Evolutionary conservation across 53 echinoderm and acorn worm species (phyloP).

Genomic region (Echinarachnius parma): DNA sequence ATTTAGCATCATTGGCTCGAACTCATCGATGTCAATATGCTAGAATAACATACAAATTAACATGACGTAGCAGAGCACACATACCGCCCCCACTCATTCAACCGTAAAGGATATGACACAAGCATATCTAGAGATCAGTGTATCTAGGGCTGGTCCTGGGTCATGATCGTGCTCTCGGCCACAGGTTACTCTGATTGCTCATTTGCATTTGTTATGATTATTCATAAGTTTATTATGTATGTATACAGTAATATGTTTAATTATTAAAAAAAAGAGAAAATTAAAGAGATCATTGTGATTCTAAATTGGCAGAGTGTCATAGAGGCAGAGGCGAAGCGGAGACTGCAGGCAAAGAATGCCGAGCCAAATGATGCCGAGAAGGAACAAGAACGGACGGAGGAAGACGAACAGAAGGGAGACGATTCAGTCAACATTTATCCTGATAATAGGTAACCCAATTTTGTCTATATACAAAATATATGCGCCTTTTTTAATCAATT

Average conservation of each 20-base stretch:
- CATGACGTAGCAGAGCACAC: no score
- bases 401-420: background rate
- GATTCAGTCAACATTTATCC: conserved; percentile 7
- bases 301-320: conserved; percentile 41
- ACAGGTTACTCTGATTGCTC: no score
- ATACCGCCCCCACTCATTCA: no score
- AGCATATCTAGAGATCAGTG: no score
- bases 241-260: background rate
- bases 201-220: background rate
- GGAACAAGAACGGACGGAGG: background rate
- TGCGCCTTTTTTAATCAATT: no score
- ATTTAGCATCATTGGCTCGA: no score
- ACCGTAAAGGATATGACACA: no score
- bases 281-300: background rate
- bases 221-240: background rate
- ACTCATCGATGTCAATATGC: no score
- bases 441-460: background rate
- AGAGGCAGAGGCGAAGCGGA: conserved; percentile 50
- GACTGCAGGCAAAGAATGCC: conserved; percentile 21
- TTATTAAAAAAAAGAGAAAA: no score
- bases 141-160: no score
- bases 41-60: no score
- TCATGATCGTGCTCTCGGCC: no score
- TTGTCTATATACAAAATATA: background rate
- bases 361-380: background rate